A percentile compares a stretch with the other conserved stretches of the same genome.
phyloP scores from a whole-genome alignment of 2,888 invertebrate species.

The Tolmerus cingulatus region DNA sequence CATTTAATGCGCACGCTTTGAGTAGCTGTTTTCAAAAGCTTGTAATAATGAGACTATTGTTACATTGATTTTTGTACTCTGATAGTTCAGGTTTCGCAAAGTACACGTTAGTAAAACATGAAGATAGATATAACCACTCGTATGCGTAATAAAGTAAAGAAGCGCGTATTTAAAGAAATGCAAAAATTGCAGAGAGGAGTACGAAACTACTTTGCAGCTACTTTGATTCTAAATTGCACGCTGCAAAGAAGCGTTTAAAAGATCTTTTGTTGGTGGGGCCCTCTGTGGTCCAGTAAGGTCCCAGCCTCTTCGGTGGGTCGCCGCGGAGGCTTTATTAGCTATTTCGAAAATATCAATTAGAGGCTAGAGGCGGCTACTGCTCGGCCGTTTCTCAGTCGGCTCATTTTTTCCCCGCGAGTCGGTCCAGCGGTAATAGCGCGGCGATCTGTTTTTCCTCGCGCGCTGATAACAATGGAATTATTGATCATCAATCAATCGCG shows the following conservation, averaged over 20 bases:
- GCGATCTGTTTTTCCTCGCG: slow-evolving; percentile 21
- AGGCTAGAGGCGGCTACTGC: slow-evolving; percentile 25
- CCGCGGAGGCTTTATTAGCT: neutral
- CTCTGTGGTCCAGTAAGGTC: neutral
- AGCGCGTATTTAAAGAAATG: neutral
- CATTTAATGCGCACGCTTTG: too few species aligned
- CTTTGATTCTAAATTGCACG: neutral
- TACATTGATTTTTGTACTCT: too few species aligned
- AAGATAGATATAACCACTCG: too few species aligned
- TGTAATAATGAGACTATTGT: too few species aligned
- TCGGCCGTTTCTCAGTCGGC: slow-evolving; percentile 7
- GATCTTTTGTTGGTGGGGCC: neutral
- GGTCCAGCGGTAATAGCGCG: neutral
- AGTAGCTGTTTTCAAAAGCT: too few species aligned
- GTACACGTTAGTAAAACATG: too few species aligned
- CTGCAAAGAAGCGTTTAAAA: neutral
- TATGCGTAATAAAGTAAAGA: neutral
- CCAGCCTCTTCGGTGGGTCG: neutral
- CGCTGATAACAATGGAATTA: slow-evolving; percentile 35
- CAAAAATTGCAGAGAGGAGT: neutral
- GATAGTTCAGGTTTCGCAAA: neutral
- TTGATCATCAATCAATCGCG: slow-evolving; percentile 42
- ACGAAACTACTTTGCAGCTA: neutral
- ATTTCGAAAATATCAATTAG: slow-evolving; percentile 30
- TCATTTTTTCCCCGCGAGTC: neutral